Evolutionary conservation across 2,113 vertebrate genomes (phyloP).

Genomic region (Bettongia penicillata): DNA sequence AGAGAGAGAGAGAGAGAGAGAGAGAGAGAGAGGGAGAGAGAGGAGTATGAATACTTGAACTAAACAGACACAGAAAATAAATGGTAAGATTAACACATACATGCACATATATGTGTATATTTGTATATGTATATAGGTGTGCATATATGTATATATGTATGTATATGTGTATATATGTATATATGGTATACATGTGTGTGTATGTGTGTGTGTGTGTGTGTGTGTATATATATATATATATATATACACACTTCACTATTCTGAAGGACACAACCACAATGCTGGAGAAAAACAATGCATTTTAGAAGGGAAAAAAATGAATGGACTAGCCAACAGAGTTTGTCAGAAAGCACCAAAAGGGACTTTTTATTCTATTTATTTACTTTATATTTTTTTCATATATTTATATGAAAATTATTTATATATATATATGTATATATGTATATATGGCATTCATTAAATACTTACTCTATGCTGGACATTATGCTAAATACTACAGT

Average conservation of each 20-base stretch:
- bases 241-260: neutral
- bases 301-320: conserved; percentile 43
- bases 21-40: no score
- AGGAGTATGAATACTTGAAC: neutral
- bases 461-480: neutral
- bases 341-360: neutral
- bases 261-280: conserved; percentile 47
- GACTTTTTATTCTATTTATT: neutral
- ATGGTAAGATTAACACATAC: no score
- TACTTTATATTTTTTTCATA: conserved; percentile 46
- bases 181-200: no score
- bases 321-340: neutral
- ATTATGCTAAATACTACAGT: neutral
- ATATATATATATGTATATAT: no score
- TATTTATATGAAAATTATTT: no score
- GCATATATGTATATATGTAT: no score
- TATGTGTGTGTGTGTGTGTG: no score
- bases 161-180: no score
- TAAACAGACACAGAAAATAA: neutral
- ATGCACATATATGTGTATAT: neutral
- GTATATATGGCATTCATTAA: neutral
- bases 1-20: no score
- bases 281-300: conserved; percentile 53
- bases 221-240: no score
- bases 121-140: no score